Conservation (phyloP, 2,888 invertebrate species). For the Frankliniella intonsa region DNA sequence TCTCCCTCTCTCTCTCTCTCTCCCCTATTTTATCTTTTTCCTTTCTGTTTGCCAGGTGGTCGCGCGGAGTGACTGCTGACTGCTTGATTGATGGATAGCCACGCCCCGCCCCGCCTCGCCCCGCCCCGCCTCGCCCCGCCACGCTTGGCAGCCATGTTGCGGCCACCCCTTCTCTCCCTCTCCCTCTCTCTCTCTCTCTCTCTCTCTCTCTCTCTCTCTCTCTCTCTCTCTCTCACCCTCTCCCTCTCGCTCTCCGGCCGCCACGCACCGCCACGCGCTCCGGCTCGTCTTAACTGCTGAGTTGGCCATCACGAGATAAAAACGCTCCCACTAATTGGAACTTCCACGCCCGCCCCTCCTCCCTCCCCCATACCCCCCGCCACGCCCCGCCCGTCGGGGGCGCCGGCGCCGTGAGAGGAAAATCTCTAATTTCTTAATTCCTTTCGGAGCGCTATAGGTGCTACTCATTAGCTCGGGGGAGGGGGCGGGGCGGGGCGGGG, state of each 20-base stretch:
- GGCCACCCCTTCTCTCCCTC: background rate
- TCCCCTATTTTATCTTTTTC: background rate
- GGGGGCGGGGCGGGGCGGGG: background rate
- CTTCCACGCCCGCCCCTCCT: background rate
- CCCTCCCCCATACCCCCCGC: background rate
- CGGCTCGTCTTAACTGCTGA: background rate
- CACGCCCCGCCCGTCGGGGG: too few species aligned
- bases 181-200: background rate
- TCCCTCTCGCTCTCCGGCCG: background rate
- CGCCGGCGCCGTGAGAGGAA: background rate
- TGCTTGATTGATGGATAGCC: slow-evolving; percentile 17
- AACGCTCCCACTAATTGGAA: slow-evolving; percentile 11
- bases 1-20: background rate
- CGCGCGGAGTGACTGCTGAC: slow-evolving; percentile 12
- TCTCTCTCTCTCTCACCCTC: background rate
- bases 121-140: background rate
- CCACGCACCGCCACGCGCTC: background rate
- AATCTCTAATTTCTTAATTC: background rate
- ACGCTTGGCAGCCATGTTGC: too few species aligned
- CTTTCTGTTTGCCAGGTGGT: slow-evolving; percentile 10
- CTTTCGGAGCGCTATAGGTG: background rate
- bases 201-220: background rate
- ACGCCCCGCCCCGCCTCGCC: background rate
- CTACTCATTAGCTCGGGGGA: background rate
- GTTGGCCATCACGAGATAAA: slow-evolving; percentile 11